Evolutionary conservation across 2,888 invertebrate genomes (phyloP).

Genomic region (Melinopterus prodromus): DNA sequence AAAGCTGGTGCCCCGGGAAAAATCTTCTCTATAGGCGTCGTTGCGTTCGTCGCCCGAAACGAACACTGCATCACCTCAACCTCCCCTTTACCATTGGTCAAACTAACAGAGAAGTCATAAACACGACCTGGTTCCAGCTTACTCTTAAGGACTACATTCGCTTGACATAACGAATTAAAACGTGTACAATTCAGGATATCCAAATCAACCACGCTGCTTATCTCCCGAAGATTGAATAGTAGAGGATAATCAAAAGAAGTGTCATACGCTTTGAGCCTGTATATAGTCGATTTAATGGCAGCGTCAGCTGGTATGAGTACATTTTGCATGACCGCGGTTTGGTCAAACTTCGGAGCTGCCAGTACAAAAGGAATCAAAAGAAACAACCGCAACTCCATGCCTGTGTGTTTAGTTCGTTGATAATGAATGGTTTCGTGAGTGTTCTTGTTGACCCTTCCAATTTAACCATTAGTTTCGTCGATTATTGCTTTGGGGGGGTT

Average conservation of each 20-base stretch:
- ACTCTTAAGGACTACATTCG: constrained; percentile 82
- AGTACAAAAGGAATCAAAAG: constrained; percentile 39
- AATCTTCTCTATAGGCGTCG: constrained; percentile 77
- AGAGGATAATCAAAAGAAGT: constrained; percentile 89
- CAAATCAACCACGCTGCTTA: constrained; percentile 79
- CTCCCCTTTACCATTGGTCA: constrained; percentile 76
- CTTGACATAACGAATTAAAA: constrained; percentile 89
- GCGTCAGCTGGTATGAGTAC: constrained; percentile 86
- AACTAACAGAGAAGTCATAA: constrained; percentile 78
- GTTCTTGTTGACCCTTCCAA: constrained; percentile 44
- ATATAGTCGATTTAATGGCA: constrained; percentile 83
- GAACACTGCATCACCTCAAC: constrained; percentile 66
- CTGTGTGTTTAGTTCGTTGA: not conserved
- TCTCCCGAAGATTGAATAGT: constrained; percentile 79
- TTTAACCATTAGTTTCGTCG: constrained; percentile 31
- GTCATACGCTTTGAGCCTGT: constrained; percentile 86
- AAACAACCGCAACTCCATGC: not conserved
- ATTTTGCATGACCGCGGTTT: constrained; percentile 82
- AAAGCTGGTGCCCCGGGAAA: constrained; percentile 66
- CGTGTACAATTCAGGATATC: constrained; percentile 85
- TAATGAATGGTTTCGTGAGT: constrained; percentile 38
- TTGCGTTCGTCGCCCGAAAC: constrained; percentile 80
- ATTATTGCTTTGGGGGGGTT: not conserved
- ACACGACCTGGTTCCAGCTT: constrained; percentile 82
- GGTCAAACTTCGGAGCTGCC: constrained; percentile 85